Percentiles rank a stretch among this genome's conserved stretches.
Conservation (phyloP, 2,797 vertebrate genomes). For the Acrossocheilus fasciatus region DNA sequence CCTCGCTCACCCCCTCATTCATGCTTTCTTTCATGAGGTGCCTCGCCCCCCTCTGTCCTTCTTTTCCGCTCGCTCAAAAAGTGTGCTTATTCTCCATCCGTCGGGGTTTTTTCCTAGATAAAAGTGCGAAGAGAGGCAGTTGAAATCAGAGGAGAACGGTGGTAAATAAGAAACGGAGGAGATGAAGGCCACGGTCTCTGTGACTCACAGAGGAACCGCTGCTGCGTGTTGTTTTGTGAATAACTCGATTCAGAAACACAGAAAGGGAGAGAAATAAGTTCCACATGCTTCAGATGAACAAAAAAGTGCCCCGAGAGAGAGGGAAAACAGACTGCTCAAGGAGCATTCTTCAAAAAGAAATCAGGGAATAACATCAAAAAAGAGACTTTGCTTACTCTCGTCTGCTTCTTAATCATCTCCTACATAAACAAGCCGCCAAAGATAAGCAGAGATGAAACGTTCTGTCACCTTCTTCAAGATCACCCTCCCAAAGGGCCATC, state of each 20-base stretch:
- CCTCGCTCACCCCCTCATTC: slow-evolving; percentile 64
- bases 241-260: slow-evolving; percentile 65
- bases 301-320: slow-evolving; percentile 54
- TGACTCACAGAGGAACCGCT: slow-evolving; percentile 58
- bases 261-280: slow-evolving; percentile 75
- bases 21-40: slow-evolving; percentile 68
- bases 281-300: slow-evolving; percentile 79
- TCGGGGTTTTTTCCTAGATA: slow-evolving; percentile 75
- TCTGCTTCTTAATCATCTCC: slow-evolving; percentile 40
- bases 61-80: slow-evolving; percentile 70
- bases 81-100: slow-evolving; percentile 76
- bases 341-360: slow-evolving; percentile 35
- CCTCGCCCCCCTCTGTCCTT: slow-evolving; percentile 63
- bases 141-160: slow-evolving; percentile 69
- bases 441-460: slow-evolving; percentile 39
- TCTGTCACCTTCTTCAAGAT: slow-evolving; percentile 30
- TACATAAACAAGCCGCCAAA: slow-evolving; percentile 28
- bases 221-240: slow-evolving; percentile 60
- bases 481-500: not conserved
- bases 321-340: slow-evolving; percentile 41
- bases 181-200: slow-evolving; percentile 64
- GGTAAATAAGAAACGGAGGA: slow-evolving; percentile 71
- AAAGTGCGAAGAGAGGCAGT: slow-evolving; percentile 68
- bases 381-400: slow-evolving; percentile 25
- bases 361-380: slow-evolving; percentile 45